These are phyloP conservation scores for Mustela erminea DNA, from an alignment of 2,797 vertebrate genomes.

Conservation along the genomic window DNA sequence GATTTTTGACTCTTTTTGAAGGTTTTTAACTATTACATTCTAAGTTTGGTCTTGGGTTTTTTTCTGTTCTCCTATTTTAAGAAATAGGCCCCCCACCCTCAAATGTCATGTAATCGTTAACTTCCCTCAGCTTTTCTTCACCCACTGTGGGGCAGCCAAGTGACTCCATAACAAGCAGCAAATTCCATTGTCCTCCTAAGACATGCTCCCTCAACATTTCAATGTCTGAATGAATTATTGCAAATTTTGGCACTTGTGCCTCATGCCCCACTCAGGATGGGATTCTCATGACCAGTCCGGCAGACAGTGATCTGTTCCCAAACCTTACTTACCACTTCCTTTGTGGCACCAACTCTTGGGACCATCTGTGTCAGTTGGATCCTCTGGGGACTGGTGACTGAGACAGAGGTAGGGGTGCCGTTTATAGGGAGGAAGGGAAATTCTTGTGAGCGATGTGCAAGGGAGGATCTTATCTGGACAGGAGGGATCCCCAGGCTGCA, in stretches of 20 bases:
- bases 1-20: neutral
- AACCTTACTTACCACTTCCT: neutral
- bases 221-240: neutral
- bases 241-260: neutral
- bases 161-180: neutral
- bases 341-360: neutral
- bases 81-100: neutral
- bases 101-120: neutral
- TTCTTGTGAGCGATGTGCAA: neutral
- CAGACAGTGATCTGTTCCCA: neutral
- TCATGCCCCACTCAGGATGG: neutral
- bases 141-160: neutral
- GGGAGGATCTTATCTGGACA: neutral
- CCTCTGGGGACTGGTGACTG: neutral
- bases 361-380: neutral
- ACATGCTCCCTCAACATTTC: neutral
- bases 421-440: neutral
- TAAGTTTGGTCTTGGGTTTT: neutral
- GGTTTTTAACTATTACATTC: neutral
- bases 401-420: neutral
- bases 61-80: neutral
- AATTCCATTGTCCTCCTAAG: neutral
- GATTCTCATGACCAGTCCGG: neutral
- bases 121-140: neutral
- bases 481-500: neutral